Evolutionary conservation across 1,140 invertebrate genomes (phyloP).

Genomic region (Lepidurus arcticus): DNA sequence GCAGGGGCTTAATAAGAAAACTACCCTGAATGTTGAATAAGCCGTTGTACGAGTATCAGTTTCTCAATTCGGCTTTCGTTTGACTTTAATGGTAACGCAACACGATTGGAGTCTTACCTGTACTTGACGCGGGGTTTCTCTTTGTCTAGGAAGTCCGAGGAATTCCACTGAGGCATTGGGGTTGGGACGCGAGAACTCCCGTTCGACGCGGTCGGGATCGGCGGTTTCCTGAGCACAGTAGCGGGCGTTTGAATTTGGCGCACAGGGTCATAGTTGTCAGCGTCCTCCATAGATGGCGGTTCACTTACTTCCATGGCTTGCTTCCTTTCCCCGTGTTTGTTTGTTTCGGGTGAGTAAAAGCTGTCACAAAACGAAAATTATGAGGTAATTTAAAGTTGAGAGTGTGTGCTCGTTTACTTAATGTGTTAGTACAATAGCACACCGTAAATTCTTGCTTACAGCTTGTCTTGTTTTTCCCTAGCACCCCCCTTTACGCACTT

Average conservation of each 20-base stretch:
- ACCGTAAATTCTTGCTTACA: not conserved
- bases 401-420: conserved; percentile 19
- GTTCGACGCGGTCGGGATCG: not conserved
- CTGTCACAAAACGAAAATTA: conserved; percentile 6
- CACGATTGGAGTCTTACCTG: not conserved
- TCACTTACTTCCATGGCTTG: not conserved
- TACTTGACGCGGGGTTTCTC: not conserved
- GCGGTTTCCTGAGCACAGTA: not conserved
- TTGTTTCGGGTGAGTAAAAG: not conserved
- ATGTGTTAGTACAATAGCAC: conserved; percentile 1
- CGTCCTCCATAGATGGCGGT: not conserved
- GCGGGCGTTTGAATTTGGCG: not conserved
- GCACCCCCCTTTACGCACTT: not conserved
- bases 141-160: not conserved
- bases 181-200: conserved; percentile 1
- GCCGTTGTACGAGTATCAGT: not conserved
- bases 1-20: not conserved
- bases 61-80: not conserved
- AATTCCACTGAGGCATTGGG: not conserved
- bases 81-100: not conserved
- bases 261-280: not conserved
- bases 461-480: not conserved
- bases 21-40: not conserved
- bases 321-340: conserved; percentile 4
- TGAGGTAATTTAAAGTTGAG: conserved; percentile 1